phyloP scores from a whole-genome alignment of 2,888 invertebrate species.

The Electrophaes corylata region DNA sequence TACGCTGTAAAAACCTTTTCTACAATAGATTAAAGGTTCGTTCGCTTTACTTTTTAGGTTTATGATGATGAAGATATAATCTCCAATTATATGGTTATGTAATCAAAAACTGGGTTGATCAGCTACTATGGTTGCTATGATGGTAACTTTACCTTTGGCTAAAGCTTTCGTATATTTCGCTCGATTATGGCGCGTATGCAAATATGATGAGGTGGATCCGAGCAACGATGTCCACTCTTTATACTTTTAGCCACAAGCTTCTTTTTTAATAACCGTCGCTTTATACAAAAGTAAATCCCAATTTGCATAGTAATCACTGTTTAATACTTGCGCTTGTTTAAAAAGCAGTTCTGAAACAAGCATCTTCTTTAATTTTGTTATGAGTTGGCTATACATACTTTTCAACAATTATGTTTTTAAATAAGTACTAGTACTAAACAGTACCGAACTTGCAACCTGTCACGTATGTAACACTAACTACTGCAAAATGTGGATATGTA shows the following conservation, averaged over 20 bases:
- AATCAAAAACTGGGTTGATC: background rate
- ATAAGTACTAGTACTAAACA: too few relatives aligned
- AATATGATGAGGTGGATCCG: conserved; percentile 34
- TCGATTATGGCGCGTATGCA: conserved; percentile 34
- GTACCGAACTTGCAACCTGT: too few relatives aligned
- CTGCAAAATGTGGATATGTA: too few relatives aligned
- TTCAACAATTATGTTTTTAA: too few relatives aligned
- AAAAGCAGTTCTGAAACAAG: conserved; percentile 17
- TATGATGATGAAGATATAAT: background rate
- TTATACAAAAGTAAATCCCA: conserved; percentile 30
- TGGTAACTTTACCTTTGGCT: background rate
- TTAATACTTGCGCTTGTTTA: conserved; percentile 27
- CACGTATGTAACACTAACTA: too few relatives aligned
- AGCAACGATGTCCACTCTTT: conserved; percentile 33
- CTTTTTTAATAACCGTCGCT: conserved; percentile 32
- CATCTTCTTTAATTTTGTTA: conserved; percentile 8
- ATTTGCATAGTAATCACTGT: conserved; percentile 32
- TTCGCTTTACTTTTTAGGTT: too few relatives aligned
- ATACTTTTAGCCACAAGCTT: conserved; percentile 33
- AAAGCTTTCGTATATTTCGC: conserved; percentile 27
- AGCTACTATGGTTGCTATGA: conserved; percentile 19
- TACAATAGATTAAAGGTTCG: too few relatives aligned
- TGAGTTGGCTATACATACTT: conserved; percentile 6
- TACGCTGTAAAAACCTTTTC: too few relatives aligned
- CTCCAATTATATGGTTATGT: background rate